These are phyloP conservation scores for Luidia sarsii DNA, from an alignment of 53 echinoderm and acorn worm species.

Conservation along the genomic window DNA sequence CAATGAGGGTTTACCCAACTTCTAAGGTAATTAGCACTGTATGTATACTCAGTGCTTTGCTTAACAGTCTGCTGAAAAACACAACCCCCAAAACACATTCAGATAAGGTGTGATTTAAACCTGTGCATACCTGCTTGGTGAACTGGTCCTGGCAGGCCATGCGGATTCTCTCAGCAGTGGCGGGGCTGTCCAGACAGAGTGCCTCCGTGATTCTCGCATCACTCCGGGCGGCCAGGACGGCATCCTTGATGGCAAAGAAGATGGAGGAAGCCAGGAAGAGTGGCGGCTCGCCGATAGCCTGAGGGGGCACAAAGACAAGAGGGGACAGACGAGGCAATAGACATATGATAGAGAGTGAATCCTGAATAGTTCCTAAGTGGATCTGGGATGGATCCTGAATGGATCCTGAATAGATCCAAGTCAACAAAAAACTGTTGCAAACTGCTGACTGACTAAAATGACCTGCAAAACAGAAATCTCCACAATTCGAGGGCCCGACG, in stretches of 20 bases:
- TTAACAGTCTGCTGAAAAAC: not conserved
- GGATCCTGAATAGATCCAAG: not conserved
- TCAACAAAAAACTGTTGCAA: too few species aligned
- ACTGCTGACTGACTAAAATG: too few species aligned
- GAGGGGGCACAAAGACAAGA: not conserved
- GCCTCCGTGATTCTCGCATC: slow-evolving; percentile 68
- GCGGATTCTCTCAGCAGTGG: slow-evolving; percentile 85
- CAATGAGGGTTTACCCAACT: not conserved
- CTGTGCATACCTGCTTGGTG: slow-evolving; percentile 66
- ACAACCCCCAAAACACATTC: not conserved
- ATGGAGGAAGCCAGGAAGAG: slow-evolving; percentile 82
- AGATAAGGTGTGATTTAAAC: not conserved
- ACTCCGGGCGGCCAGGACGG: slow-evolving; percentile 79
- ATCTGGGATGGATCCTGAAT: not conserved
- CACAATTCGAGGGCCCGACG: too few species aligned
- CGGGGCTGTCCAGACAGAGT: slow-evolving; percentile 80
- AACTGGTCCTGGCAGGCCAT: slow-evolving; percentile 87
- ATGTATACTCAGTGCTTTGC: not conserved
- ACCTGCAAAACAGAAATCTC: too few species aligned
- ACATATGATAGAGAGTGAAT: too few species aligned
- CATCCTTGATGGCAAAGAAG: slow-evolving; percentile 95
- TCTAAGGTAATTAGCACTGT: not conserved
- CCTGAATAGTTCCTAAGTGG: too few species aligned
- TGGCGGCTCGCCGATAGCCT: slow-evolving; percentile 95
- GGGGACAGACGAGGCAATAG: not conserved